phyloP scores from a whole-genome alignment of 1,140 invertebrate genomes.

The Euwallacea similis region DNA sequence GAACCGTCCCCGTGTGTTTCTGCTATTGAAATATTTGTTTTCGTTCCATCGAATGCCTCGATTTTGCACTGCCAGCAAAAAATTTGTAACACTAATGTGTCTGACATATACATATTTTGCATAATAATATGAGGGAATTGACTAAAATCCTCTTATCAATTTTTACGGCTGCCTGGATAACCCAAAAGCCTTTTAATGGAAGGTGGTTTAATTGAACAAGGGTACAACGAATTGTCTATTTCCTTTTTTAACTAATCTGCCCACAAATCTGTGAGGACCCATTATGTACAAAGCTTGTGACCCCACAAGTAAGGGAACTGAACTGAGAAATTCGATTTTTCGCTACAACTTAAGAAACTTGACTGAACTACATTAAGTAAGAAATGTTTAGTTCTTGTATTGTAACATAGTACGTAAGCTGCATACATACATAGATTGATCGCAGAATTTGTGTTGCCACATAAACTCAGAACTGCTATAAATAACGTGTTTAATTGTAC shows the following conservation, averaged over 20 bases:
- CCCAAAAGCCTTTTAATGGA: constrained; percentile 15
- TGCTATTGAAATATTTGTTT: constrained; percentile 14
- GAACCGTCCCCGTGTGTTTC: constrained; percentile 7
- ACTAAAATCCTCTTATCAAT: not conserved
- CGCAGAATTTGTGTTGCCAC: not conserved
- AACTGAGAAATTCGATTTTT: constrained; percentile 10
- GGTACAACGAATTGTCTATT: constrained; percentile 25
- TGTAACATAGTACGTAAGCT: too few species aligned
- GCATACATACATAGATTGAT: not conserved
- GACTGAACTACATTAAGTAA: too few species aligned
- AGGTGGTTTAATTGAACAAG: constrained; percentile 21
- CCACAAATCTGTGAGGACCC: constrained; percentile 29
- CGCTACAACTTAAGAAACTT: too few species aligned
- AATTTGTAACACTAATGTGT: not conserved
- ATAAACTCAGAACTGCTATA: constrained; percentile 4
- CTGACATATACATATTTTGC: constrained; percentile 8
- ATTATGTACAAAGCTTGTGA: constrained; percentile 22
- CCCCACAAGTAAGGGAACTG: constrained; percentile 1
- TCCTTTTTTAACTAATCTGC: constrained; percentile 27
- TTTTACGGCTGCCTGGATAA: not conserved
- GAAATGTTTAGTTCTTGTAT: too few species aligned
- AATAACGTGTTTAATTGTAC: constrained; percentile 1
- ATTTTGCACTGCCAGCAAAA: not conserved
- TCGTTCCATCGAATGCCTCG: constrained; percentile 11
- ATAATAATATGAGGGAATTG: not conserved